Percentiles rank a stretch among this genome's conserved stretches.
Conservation (phyloP, 2,113 vertebrate genomes). For the Lates calcarifer region DNA sequence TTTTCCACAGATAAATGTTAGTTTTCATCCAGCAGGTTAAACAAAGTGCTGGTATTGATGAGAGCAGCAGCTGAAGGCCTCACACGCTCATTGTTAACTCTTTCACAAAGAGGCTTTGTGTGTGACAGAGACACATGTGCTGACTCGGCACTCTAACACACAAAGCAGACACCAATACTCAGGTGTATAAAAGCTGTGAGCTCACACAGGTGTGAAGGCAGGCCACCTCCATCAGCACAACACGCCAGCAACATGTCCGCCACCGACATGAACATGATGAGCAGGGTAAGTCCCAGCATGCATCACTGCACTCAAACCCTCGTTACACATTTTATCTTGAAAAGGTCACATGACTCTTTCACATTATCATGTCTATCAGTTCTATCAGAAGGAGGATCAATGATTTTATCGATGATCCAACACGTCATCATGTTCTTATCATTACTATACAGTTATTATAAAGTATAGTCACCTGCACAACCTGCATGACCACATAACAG, state of each 20-base stretch:
- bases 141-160: constrained; percentile 25
- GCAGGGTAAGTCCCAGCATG: constrained; percentile 49
- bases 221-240: not conserved
- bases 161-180: constrained; percentile 13
- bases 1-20: no score
- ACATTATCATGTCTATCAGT: no score
- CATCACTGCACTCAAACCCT: not conserved
- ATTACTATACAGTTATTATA: no score
- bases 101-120: constrained; percentile 57
- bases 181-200: constrained; percentile 47
- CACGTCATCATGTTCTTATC: no score
- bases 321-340: no score
- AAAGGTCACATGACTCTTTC: no score
- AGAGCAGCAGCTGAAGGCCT: constrained; percentile 17
- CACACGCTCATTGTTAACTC: constrained; percentile 38
- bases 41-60: constrained; percentile 4
- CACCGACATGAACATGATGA: constrained; percentile 53
- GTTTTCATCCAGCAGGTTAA: not conserved
- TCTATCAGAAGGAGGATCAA: no score
- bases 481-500: no score
- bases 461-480: no score
- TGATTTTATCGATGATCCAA: no score
- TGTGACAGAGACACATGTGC: constrained; percentile 16
- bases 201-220: constrained; percentile 17
- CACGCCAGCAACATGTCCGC: constrained; percentile 26